Evolutionary conservation across 2,797 vertebrate genomes (phyloP).

Genomic region (Sciaenops ocellatus): DNA sequence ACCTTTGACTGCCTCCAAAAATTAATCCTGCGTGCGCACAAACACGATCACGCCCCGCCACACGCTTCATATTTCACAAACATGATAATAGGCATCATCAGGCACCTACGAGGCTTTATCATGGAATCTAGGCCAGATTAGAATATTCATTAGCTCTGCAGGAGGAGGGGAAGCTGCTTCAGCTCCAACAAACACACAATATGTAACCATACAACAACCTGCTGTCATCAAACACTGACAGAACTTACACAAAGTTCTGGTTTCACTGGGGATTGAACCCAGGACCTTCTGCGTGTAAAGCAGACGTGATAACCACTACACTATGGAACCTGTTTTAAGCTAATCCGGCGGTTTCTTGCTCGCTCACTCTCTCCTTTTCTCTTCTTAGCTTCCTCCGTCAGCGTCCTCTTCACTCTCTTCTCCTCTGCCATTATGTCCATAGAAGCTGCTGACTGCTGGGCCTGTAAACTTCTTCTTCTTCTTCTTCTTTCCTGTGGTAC

Average conservation of each 20-base stretch:
- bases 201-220: not conserved
- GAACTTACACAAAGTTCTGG: not conserved
- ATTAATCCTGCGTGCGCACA: slow-evolving; percentile 40
- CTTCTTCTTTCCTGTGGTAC: no score
- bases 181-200: not conserved
- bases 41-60: not conserved
- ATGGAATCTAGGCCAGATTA: slow-evolving; percentile 62
- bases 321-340: slow-evolving; percentile 61
- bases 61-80: slow-evolving; percentile 57
- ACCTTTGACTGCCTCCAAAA: slow-evolving; percentile 57
- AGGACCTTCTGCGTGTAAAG: slow-evolving; percentile 82
- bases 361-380: no score
- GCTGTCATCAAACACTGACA: no score
- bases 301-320: slow-evolving; percentile 78
- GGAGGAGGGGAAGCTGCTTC: slow-evolving; percentile 18
- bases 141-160: slow-evolving; percentile 58
- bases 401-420: no score
- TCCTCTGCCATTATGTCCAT: no score
- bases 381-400: no score
- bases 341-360: no score
- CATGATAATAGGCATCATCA: slow-evolving; percentile 24
- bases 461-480: no score
- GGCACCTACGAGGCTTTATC: slow-evolving; percentile 36
- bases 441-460: no score
- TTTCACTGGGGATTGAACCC: slow-evolving; percentile 38